Conservation (phyloP, 1,140 invertebrate species). For the Agraylea sexmaculata region DNA sequence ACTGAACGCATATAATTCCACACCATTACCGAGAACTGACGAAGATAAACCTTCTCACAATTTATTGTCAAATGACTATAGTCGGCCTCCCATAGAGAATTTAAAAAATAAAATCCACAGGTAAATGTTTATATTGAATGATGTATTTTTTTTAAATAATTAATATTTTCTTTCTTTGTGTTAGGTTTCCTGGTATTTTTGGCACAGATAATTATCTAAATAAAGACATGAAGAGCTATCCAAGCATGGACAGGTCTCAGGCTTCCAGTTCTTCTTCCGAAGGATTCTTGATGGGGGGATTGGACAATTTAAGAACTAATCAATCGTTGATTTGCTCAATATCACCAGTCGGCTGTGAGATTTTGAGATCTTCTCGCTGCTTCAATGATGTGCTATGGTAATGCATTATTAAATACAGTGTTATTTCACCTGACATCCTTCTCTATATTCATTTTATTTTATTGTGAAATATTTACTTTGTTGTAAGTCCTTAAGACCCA, state of each 20-base stretch:
- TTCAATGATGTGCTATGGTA: neutral
- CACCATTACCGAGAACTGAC: too few relatives aligned
- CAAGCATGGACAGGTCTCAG: neutral
- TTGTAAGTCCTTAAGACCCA: too few relatives aligned
- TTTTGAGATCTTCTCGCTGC: neutral
- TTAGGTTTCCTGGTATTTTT: neutral
- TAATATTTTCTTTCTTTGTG: neutral
- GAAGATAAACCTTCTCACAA: too few relatives aligned
- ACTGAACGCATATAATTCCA: neutral
- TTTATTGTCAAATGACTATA: too few relatives aligned
- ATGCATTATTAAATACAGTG: neutral
- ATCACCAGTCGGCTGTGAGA: neutral
- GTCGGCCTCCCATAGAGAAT: neutral
- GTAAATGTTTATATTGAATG: neutral
- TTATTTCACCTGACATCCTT: neutral
- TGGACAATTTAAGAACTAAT: neutral
- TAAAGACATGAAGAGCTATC: neutral
- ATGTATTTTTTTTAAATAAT: neutral
- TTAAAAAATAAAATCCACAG: neutral
- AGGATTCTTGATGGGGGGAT: neutral
- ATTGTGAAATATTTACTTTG: neutral
- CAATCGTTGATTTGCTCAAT: neutral
- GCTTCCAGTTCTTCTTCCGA: neutral
- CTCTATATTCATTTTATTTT: neutral
- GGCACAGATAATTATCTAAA: neutral